phyloP scores from a whole-genome alignment of 2,113 vertebrate species.

The Antennarius striatus region DNA sequence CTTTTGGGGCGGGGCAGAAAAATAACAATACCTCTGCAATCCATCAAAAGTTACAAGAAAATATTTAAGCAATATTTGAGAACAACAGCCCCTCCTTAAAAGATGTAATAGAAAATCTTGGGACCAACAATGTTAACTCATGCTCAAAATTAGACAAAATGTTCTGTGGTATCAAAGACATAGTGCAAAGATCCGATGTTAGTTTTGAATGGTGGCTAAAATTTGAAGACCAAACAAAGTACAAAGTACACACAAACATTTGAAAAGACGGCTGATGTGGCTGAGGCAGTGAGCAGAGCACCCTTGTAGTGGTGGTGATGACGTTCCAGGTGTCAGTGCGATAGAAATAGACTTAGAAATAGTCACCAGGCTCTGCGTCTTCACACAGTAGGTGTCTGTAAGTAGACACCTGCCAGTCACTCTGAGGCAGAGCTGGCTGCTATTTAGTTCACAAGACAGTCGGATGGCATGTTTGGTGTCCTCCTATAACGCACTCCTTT shows the following conservation, averaged over 20 bases:
- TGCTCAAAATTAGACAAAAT: neutral
- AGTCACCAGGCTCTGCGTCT: conserved; percentile 49
- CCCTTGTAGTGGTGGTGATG: conserved; percentile 20
- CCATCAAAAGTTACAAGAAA: no score
- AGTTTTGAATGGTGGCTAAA: neutral
- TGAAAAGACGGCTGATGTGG: neutral
- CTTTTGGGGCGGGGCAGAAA: no score
- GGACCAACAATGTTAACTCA: neutral
- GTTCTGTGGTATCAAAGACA: conserved; percentile 22
- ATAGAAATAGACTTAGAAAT: conserved; percentile 62
- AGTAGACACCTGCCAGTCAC: conserved; percentile 53
- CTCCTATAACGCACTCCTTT: neutral
- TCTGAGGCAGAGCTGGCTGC: conserved; percentile 3
- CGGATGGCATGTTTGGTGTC: no score
- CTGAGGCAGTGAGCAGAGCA: conserved; percentile 19
- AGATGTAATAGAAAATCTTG: no score
- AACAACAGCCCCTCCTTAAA: no score
- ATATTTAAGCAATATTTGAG: no score
- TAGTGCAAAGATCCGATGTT: conserved; percentile 25
- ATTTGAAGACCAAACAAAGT: neutral
- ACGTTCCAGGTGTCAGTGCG: conserved; percentile 46
- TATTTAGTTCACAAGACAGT: neutral
- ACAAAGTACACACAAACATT: neutral
- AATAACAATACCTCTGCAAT: no score
- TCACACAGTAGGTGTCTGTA: conserved; percentile 53